phyloP scores from a whole-genome alignment of 1,140 invertebrate species.

The Meloidogyne exigua region DNA sequence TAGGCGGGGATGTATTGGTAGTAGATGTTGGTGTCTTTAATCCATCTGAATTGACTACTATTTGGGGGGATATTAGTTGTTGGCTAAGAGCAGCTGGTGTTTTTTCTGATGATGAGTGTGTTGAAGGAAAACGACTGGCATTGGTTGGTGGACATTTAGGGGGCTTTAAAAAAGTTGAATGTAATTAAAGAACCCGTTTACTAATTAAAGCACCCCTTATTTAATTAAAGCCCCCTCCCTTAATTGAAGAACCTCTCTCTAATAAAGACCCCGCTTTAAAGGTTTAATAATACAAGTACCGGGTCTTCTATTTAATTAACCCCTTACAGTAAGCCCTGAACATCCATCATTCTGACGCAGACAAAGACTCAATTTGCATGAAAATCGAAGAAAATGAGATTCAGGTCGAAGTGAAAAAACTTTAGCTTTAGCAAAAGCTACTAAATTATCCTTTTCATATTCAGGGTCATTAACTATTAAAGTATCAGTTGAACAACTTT shows the following conservation, averaged over 20 bases:
- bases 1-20: neutral
- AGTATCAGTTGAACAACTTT: constrained; percentile 43
- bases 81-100: constrained; percentile 2
- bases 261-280: no score
- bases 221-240: no score
- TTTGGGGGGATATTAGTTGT: neutral
- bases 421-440: constrained; percentile 39
- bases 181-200: no score
- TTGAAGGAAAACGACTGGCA: neutral
- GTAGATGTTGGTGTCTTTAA: neutral
- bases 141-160: neutral
- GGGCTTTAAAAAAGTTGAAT: neutral
- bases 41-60: neutral
- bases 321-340: constrained; percentile 39
- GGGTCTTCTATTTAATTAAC: no score
- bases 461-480: constrained; percentile 37
- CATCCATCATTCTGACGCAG: constrained; percentile 45
- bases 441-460: constrained; percentile 41
- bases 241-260: no score
- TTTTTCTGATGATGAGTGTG: constrained; percentile 7
- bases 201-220: no score
- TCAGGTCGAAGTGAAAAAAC: constrained; percentile 45
- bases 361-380: constrained; percentile 47
- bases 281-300: no score
- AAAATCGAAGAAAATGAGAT: constrained; percentile 44